Evolutionary conservation across 2,888 invertebrate species (phyloP), one percentile per base, ranked within the genome.

Genomic region (Drosophila ustulata): DNA sequence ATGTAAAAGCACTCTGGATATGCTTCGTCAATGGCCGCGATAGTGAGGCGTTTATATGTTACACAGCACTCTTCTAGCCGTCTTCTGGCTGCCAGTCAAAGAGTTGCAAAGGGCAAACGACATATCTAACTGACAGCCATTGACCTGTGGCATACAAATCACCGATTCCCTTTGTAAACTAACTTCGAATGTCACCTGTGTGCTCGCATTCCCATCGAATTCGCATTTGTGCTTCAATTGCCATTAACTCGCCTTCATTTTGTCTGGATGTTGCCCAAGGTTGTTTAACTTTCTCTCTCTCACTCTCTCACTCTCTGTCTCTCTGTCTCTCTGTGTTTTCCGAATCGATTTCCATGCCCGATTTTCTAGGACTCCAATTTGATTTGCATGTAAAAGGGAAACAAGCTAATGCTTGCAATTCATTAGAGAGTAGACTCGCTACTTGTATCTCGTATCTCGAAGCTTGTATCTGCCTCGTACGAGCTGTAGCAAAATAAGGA

Each of bases 141-240:
- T 78, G 69, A 78, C 55, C 75, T 74, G 39, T 78, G 75, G 52
- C 75, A 74, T 49, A 74, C 55, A 70, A 74, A 78, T 76, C 65
- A 74, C 13, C 37, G 53, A 76, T 76, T 76, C 75, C 37, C 46
- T 75, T 79, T 59, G 43, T 23, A 5, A 56, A 18, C 26, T 43
- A 13, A 41, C 59, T 56, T 67, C 34, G 59, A 63, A 70, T 76
- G 78, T 73, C 80, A 66, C 47, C 34, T 30, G 28, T 56, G 30
- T 56, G 47, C 25, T 8, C 49, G 39, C 39, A 41, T 13, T 6
- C 45, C 37, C 37, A 34, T 11, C 34, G 34, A 9, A 34, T 34
- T 11, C 34, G 13, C 39, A 41, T 41, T 6, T 50, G 47, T 26
- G 30, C 8, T 53, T 66, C 56, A 47, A 61, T 53, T 73, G 59